Evolutionary conservation across 2,113 vertebrate species (phyloP), one percentile per base, ranked within the genome.

Genomic region (Etheostoma cragini): DNA sequence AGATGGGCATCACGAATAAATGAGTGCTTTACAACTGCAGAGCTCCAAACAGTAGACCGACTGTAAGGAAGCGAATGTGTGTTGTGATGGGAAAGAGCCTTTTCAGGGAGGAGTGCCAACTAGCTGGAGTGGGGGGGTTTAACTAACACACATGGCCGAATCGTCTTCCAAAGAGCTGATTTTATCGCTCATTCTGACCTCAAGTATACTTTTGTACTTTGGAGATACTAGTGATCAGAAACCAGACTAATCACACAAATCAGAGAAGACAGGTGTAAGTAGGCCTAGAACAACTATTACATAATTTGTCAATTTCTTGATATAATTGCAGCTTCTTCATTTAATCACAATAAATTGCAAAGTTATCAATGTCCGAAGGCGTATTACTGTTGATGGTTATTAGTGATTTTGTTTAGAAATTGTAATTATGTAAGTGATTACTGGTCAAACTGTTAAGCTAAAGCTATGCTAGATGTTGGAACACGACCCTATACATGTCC

Each of bases 11-110:
- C 47, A 33, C 0, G 2, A 68, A 24, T 70, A 75, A 50, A 63
- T 14, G 24, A 62, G 49, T 2, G 53, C 66, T 61, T 16, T 66
- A 45, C 33, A 33, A 70, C 16, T n/a, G 58, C 72, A 13, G 21
- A 42, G 71, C 47, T 72, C 49, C 19, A 45, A 83, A 83, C 77
- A 83, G 73, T n/a, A 22, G 53, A 3, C 26, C 1, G 72, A 72
- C 62, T 80, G 80, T 80, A 65, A 47, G 50, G 46, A 24, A 17
- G 67, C 0, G 0, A 30, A n/a, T n/a, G 26, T 45, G 62, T 13
- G 24, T 33, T 60, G 45, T 19, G 24, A 47, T 26, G 22, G 60
- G 42, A 52, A 14, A 64, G 61, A 45, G 68, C 5, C 49, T 47
- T 57, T 69, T 26, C 35, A n/a, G 22, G 62, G 21, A 11, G 19